Base-by-base conservation (phyloP, 2,797 vertebrate species). In the Pampus argenteus region DNA sequence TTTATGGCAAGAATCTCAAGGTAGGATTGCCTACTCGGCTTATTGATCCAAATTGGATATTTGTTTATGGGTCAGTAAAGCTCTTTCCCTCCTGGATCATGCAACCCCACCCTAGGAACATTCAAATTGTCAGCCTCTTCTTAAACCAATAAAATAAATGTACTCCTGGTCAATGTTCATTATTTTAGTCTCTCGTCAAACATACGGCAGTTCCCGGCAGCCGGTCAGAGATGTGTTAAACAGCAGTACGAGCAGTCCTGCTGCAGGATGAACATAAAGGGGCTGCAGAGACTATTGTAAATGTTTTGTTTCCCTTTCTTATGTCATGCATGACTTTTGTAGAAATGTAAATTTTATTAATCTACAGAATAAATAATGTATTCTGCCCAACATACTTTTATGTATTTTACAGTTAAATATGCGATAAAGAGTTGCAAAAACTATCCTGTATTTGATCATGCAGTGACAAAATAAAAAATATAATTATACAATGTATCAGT, bases 11-110 rank as follows among this genome's bases (percentile, higher is more conserved):
- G 74, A 73, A 71, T 90, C 85, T 92, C 69, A 83, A 86, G 85
- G 87, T 84, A 9, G 84, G 80, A 60, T 66, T 80, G 86, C 85
- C 83, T 85, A 86, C 71, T 78, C 69, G n/a, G 82, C 71, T 81
- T 93, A 95, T 95, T 90, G 94, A 94, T 94, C 88, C 81, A 77
- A 83, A 91, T 88, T 63, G 62, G 81, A 86, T 89, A 84, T 92
- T 94, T 92, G 92, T 93, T 94, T 92, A 91, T 90, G 83, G 90
- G 85, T 89, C 83, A 85, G 84, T 86, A 89, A 92, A 89, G 85
- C 75, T 66, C 71, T 68, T 67, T 70, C 74, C 66, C 75, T 84
- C 42, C 49, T 83, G 67, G 74, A 63, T 66, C 75, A 63, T 61
- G 45, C 74, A 40, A 42, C 57, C 49, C 66, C 31, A 42, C 75